Conservation (phyloP, 2,797 vertebrate species). For the Adrianichthys oophorus region DNA sequence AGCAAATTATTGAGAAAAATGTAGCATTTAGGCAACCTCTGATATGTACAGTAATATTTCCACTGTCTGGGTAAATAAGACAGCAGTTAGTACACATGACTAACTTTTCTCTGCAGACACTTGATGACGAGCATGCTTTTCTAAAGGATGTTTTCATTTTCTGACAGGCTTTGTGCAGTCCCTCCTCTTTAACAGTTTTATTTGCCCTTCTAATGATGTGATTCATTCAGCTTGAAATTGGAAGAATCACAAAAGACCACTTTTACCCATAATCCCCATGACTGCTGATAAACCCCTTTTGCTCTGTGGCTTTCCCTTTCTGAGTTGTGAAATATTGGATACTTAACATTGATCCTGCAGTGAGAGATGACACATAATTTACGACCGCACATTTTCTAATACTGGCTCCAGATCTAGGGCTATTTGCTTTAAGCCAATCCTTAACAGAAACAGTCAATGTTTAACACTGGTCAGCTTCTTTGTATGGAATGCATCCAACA, state of each 20-base stretch:
- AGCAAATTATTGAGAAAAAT: conserved; percentile 60
- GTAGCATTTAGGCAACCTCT: conserved; percentile 44
- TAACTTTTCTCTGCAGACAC: conserved; percentile 63
- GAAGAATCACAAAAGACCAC: conserved; percentile 62
- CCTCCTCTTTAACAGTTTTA: conserved; percentile 69
- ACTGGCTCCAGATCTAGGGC: no score
- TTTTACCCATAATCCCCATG: conserved; percentile 57
- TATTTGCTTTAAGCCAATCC: no score
- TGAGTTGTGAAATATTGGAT: conserved; percentile 31
- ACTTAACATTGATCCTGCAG: conserved; percentile 29
- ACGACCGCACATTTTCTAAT: no score
- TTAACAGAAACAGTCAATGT: no score
- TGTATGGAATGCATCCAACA: no score
- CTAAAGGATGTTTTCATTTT: conserved; percentile 63
- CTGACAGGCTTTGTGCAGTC: conserved; percentile 57
- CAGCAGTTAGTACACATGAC: conserved; percentile 64
- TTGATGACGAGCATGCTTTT: conserved; percentile 63
- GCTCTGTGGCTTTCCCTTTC: conserved; percentile 37
- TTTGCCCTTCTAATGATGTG: conserved; percentile 64
- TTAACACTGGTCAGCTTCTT: no score
- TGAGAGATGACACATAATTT: background rate
- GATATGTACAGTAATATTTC: conserved; percentile 62
- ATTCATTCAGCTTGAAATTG: conserved; percentile 73
- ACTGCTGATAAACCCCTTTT: conserved; percentile 51
- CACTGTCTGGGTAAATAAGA: conserved; percentile 54